phyloP scores from a whole-genome alignment of 1,140 invertebrate genomes.

The Holotrichia oblita region DNA sequence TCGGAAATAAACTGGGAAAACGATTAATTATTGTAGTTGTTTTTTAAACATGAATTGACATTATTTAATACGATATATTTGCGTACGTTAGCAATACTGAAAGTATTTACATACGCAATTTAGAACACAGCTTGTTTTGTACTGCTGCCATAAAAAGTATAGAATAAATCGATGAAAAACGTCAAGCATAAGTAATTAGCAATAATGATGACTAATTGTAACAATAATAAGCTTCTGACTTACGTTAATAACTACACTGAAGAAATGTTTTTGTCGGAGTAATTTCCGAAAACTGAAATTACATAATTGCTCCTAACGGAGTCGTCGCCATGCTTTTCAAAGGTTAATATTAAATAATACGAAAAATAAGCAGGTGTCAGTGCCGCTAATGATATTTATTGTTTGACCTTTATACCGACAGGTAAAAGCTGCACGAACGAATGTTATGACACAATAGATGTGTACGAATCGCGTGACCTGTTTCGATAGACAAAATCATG shows the following conservation, averaged over 20 bases:
- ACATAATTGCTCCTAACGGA: not conserved
- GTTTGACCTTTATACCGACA: constrained; percentile 5
- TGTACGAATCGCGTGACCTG: not conserved
- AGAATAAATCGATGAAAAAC: no score
- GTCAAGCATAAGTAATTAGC: no score
- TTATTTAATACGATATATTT: no score
- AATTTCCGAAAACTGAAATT: not conserved
- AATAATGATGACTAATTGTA: no score
- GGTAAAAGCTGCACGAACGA: not conserved
- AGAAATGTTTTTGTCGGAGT: no score
- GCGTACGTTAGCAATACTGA: no score
- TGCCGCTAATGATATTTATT: not conserved
- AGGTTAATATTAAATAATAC: not conserved
- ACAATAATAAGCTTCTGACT: no score
- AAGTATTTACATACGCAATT: no score
- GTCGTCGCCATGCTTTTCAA: not conserved
- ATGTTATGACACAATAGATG: not conserved
- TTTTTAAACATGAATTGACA: no score
- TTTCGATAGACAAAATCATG: not conserved
- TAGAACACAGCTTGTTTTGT: no score
- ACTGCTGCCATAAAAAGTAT: no score
- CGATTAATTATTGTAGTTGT: not conserved
- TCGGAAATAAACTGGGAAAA: not conserved
- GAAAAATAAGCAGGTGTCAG: constrained; percentile 6
- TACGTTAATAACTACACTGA: no score